Evolutionary conservation across 1,140 invertebrate genomes (phyloP), one percentile per base, ranked within the genome.

Genomic region (Bombus difficillimus): DNA sequence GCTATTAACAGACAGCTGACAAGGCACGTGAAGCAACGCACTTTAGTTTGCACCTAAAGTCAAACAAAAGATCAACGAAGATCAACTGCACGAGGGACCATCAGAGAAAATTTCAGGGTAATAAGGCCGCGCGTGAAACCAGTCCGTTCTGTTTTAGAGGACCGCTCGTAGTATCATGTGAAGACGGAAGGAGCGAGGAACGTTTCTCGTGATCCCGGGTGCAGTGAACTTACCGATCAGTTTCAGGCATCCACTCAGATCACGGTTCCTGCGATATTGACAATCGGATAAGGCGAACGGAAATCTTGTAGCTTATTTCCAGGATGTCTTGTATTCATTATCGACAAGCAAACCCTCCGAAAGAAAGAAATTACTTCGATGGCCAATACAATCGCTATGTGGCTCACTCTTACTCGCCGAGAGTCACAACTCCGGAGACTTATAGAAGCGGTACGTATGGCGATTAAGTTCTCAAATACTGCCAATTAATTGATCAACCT

Each of bases 281-380:
- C 39, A 22, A 53, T 43, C 47, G 37, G 28, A 75, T 25, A 82
- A 43, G 39, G 59, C 75, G 47, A 47, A 53, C 0, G 18, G 0
- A 13, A 80, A 1, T 47, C 32, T 59, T 57, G 43, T 5, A 43
- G 5, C 13, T n/a, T 15, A 4, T 9, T 32, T 32, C 18, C 12
- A n/a, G 22, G 37, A 89, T 89, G 88, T 89, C 87, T 25, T 89
- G 79, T 39, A 57, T 81, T 25, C 83, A 69, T 32, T 88, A 89
- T 68, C 68, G 73, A n/a, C 69, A 75, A 59, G 64, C 62, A n/a
- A 71, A 86, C 9, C 68, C 53, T 1, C 39, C 59, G 3, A 81
- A 34, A 41, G 88, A 89, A 9, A 79, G 68, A 59, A 62, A 8
- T 34, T 80, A 80, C 47, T 79, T n/a, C 39, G 66, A 79, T 13